Evolutionary conservation across 2,113 vertebrate species (phyloP), one percentile per base, ranked within the genome.

Genomic region (Salvelinus namaycush): DNA sequence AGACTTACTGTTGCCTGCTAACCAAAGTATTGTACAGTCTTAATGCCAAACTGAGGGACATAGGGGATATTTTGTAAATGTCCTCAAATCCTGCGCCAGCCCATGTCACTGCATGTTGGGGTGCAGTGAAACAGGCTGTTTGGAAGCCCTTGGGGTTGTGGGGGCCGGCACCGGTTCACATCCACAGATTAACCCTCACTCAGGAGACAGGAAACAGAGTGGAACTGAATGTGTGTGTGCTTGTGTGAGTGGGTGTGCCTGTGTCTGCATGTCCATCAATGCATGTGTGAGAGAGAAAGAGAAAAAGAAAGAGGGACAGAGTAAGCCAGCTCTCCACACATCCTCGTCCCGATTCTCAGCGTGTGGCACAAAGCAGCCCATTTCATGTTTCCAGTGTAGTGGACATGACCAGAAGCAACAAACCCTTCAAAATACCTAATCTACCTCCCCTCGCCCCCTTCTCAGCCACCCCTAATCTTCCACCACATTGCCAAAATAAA

Each of bases 161-260:
- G 87, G 81, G 78, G 82, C 87, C 88, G 88, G 85, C 84, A 88
- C 83, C 88, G 88, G 87, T 89, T 89, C 87, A 86, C 82, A 86
- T 91, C 84, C 87, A 89, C 87, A 90, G 88, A 91, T 91, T 90
- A 92, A 91, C 88, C 90, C 89, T 90, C 86, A 82, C 70, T 82
- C 84, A 89, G 84, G 86, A 88, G 83, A 88, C 77, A 84, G 88
- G 90, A 91, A 92, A 89, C 89, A 88, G 89, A 91, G 89, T 84
- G 75, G 82, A 90, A 88, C 87, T 84, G 85, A 86, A 78, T 67
- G 67, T 68, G 74, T 75, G 72, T 62, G 57, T 68, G 66, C 13
- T 0, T 66, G 64, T 26, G 26, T 29, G 64, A 29, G 64, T 26
- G 26, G 79, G 76, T 76, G 65, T 70, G 79, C 16, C 3, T 54